These are phyloP conservation scores for Stictocephala bisonia DNA, from an alignment of 2,888 invertebrate species.

Conservation along the genomic window DNA sequence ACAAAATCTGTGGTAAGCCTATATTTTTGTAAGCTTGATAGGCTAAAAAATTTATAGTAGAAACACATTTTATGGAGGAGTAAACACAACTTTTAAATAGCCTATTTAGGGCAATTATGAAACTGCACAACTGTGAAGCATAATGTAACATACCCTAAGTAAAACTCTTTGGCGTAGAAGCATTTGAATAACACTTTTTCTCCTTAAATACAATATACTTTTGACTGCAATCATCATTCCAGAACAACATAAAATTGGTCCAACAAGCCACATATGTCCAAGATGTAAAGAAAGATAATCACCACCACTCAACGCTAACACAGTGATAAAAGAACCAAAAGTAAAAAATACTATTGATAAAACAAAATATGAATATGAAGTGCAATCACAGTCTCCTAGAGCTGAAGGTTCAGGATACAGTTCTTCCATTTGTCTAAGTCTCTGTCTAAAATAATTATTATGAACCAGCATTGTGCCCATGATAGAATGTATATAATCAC, in stretches of 20 bases:
- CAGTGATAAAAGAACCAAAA: slow-evolving; percentile 73
- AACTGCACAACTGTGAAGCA: no score
- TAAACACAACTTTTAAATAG: no score
- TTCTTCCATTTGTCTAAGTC: slow-evolving; percentile 56
- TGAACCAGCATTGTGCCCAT: slow-evolving; percentile 39
- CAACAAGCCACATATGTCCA: slow-evolving; percentile 77
- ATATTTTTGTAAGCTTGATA: no score
- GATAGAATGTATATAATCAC: no score
- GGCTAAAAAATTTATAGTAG: no score
- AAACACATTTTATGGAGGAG: no score
- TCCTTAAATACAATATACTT: slow-evolving; percentile 73
- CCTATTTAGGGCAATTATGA: no score
- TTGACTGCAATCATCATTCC: slow-evolving; percentile 77
- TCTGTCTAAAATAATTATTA: slow-evolving; percentile 53
- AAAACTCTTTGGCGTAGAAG: slow-evolving; percentile 72
- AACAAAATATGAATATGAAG: slow-evolving; percentile 74
- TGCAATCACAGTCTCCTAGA: slow-evolving; percentile 75
- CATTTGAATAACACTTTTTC: slow-evolving; percentile 75
- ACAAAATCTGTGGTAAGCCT: no score
- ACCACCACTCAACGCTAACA: slow-evolving; percentile 71
- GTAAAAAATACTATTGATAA: slow-evolving; percentile 73
- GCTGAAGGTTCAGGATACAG: slow-evolving; percentile 61
- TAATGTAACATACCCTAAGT: slow-evolving; percentile 71
- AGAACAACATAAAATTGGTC: slow-evolving; percentile 75
- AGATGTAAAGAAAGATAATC: slow-evolving; percentile 70